phyloP scores from a whole-genome alignment of 2,888 invertebrate genomes.

The Liodrosophila aerea region DNA sequence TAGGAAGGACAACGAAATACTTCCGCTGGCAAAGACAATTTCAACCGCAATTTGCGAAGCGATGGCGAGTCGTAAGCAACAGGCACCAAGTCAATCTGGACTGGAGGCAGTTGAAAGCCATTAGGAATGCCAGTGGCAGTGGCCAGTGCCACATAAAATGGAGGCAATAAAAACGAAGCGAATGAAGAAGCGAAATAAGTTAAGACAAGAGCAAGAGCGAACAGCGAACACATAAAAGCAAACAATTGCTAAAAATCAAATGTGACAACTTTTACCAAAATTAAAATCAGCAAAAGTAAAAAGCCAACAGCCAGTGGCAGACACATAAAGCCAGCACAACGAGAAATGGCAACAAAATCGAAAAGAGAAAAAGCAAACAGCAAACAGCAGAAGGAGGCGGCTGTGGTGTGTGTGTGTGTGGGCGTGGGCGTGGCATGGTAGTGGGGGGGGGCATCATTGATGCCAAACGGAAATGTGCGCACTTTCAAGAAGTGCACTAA shows the following conservation, averaged over 20 bases:
- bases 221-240: constrained; percentile 64
- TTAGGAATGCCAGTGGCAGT: constrained; percentile 36
- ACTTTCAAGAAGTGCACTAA: constrained; percentile 77
- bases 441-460: constrained; percentile 73
- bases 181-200: constrained; percentile 47
- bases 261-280: constrained; percentile 77
- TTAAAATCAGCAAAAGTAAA: constrained; percentile 68
- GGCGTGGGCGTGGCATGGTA: constrained; percentile 22
- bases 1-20: constrained; percentile 14
- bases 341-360: neutral
- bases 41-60: constrained; percentile 44
- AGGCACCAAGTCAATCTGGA: constrained; percentile 50
- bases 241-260: constrained; percentile 77
- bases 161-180: constrained; percentile 37
- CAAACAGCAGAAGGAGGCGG: neutral
- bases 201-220: constrained; percentile 51
- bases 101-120: constrained; percentile 42
- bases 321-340: constrained; percentile 24
- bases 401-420: constrained; percentile 25
- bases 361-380: constrained; percentile 6
- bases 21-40: constrained; percentile 50
- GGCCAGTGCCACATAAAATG: constrained; percentile 40
- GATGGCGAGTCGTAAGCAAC: constrained; percentile 33
- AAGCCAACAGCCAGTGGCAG: constrained; percentile 34
- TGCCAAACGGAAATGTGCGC: constrained; percentile 78